phyloP scores from a whole-genome alignment of 2,113 vertebrate genomes.

The Felis chaus region DNA sequence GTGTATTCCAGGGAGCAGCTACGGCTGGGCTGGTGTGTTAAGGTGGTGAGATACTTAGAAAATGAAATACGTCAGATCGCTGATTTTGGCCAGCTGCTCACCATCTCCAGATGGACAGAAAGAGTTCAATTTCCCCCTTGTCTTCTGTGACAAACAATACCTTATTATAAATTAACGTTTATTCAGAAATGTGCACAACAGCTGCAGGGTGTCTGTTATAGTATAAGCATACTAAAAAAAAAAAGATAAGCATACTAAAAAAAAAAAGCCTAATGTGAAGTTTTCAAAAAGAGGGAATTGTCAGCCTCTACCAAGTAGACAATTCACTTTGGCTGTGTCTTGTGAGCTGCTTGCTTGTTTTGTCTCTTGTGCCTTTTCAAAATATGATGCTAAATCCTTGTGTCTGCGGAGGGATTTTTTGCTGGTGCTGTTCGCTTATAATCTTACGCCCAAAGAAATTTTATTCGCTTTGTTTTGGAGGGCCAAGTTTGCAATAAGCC shows the following conservation, averaged over 20 bases:
- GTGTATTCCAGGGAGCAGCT: background rate
- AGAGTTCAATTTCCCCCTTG: background rate
- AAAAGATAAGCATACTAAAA: background rate
- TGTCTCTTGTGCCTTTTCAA: background rate
- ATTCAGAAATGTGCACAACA: slow-evolving; percentile 40
- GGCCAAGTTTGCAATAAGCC: background rate
- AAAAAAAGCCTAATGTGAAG: background rate
- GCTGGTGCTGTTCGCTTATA: background rate
- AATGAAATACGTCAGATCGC: background rate
- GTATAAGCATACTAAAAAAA: background rate
- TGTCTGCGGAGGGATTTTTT: slow-evolving; percentile 13
- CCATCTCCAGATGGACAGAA: slow-evolving; percentile 15
- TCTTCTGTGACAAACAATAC: slow-evolving; percentile 32
- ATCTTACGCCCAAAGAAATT: background rate
- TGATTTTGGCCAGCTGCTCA: slow-evolving; percentile 61
- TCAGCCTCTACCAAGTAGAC: background rate
- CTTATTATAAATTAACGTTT: slow-evolving; percentile 30
- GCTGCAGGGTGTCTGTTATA: background rate
- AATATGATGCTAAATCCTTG: background rate
- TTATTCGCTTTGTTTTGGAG: background rate
- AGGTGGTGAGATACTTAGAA: background rate
- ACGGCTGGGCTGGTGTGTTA: background rate
- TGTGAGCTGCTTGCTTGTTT: background rate
- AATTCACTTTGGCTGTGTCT: background rate
- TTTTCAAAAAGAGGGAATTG: background rate